Conservation (phyloP, 2,797 vertebrate species). For the Urophycis tenuis region DNA sequence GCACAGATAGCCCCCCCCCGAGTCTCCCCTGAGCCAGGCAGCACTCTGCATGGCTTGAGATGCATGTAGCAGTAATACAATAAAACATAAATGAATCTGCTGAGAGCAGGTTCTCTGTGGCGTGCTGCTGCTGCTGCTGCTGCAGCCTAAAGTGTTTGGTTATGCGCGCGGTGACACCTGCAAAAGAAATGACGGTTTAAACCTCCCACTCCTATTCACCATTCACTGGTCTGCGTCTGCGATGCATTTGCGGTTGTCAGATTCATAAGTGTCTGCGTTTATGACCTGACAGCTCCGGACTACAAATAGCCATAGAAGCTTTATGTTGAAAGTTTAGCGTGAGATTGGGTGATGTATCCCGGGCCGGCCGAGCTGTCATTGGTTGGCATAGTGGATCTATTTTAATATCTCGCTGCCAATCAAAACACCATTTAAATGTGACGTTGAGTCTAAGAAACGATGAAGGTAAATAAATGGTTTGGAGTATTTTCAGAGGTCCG, state of each 20-base stretch:
- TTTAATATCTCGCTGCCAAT: not conserved
- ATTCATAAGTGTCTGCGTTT: not conserved
- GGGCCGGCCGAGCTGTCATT: not conserved
- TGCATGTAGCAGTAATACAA: constrained; percentile 35
- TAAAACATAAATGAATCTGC: constrained; percentile 36
- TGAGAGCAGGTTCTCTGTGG: constrained; percentile 1
- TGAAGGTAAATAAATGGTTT: too few relatives aligned
- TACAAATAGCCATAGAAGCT: too few relatives aligned
- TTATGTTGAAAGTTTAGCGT: too few relatives aligned
- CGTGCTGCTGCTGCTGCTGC: constrained; percentile 24
- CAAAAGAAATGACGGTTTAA: constrained; percentile 25
- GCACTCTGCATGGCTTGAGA: constrained; percentile 15
- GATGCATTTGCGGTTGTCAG: not conserved
- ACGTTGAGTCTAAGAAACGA: not conserved
- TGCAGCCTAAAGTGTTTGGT: constrained; percentile 36
- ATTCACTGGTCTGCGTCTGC: not conserved
- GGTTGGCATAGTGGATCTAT: not conserved
- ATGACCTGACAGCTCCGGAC: not conserved
- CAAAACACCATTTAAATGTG: not conserved
- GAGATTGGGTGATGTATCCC: not conserved
- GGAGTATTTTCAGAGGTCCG: not conserved
- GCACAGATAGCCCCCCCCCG: constrained; percentile 45
- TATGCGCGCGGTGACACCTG: constrained; percentile 43
- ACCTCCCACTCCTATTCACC: not conserved
- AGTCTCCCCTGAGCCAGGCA: constrained; percentile 14